Evolutionary conservation across 2,888 invertebrate genomes (phyloP).

Genomic region (Parnassius glacialis): DNA sequence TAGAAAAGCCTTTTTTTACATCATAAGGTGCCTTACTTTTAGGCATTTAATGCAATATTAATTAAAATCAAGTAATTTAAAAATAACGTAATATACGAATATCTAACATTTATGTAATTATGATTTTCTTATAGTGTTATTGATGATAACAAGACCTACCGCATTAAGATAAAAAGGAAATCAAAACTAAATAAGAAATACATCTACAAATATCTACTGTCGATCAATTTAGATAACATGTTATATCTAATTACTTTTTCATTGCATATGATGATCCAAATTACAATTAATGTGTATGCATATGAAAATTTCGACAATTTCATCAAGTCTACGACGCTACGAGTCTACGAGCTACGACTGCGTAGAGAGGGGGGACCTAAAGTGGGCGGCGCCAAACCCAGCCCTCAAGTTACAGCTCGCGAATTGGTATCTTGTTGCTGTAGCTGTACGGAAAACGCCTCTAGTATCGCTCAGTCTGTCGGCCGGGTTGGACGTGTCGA

Average conservation of each 20-base stretch:
- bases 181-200: conserved; percentile 12
- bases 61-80: too few relatives aligned
- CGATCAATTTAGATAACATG: neutral
- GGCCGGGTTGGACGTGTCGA: conserved; percentile 41
- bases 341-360: conserved; percentile 39
- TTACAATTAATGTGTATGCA: neutral
- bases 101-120: neutral
- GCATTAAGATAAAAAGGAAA: conserved; percentile 19
- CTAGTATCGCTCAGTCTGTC: conserved; percentile 55
- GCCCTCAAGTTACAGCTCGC: conserved; percentile 39
- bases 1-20: too few relatives aligned
- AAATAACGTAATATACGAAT: too few relatives aligned
- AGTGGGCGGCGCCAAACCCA: conserved; percentile 49
- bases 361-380: conserved; percentile 34
- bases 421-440: conserved; percentile 45
- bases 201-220: neutral
- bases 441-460: conserved; percentile 40
- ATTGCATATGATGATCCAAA: neutral
- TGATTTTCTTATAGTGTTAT: neutral
- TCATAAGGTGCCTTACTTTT: neutral
- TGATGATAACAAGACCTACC: neutral
- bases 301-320: conserved; percentile 7
- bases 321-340: conserved; percentile 36
- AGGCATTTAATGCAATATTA: too few relatives aligned
- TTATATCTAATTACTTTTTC: neutral